phyloP scores from a whole-genome alignment of 2,888 invertebrate species.

The Tiliacea aurago region DNA sequence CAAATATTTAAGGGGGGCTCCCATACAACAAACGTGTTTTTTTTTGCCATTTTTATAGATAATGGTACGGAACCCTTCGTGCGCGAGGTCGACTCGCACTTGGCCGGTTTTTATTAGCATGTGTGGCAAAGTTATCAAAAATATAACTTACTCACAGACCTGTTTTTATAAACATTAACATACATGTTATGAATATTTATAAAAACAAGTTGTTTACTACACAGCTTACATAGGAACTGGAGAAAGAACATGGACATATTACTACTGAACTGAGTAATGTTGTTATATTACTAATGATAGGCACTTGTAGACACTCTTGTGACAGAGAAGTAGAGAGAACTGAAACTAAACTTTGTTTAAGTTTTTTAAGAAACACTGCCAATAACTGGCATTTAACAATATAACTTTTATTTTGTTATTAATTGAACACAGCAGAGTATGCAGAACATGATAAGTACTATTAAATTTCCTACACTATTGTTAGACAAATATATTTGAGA shows the following conservation, averaged over 20 bases:
- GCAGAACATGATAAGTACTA: no score
- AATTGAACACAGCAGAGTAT: no score
- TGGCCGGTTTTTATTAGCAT: no score
- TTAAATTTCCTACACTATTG: no score
- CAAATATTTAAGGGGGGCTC: no score
- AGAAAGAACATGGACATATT: not conserved
- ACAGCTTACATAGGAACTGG: constrained; percentile 18
- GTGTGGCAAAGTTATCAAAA: constrained; percentile 29
- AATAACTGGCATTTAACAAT: not conserved
- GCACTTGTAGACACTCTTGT: not conserved
- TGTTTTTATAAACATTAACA: constrained; percentile 19
- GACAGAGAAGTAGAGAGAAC: no score
- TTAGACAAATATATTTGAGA: no score
- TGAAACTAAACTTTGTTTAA: no score
- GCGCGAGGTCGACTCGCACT: no score
- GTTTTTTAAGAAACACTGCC: not conserved
- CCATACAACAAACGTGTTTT: no score
- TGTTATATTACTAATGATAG: not conserved
- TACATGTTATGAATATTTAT: constrained; percentile 2
- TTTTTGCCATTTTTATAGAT: no score
- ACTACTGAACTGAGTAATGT: constrained; percentile 3
- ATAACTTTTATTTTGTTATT: not conserved
- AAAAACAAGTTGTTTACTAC: constrained; percentile 32
- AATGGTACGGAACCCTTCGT: no score
- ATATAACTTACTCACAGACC: not conserved